Conservation (phyloP, 2,888 invertebrate genomes). For the Nymphalis c-album region DNA sequence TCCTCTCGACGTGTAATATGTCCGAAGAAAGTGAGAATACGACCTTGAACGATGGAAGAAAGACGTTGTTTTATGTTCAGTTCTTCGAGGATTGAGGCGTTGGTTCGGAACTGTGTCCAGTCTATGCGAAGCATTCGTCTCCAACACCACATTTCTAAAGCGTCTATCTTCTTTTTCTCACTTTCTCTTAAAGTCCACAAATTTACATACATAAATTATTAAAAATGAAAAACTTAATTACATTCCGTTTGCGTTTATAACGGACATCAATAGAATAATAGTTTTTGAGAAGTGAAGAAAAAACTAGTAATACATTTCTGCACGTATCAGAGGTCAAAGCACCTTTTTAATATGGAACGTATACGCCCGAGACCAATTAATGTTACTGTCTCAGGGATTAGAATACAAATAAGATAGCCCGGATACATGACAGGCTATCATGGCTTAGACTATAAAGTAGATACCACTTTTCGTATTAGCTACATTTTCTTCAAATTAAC, state of each 20-base stretch:
- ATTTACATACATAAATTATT: background rate
- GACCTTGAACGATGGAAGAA: too few relatives aligned
- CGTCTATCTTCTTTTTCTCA: too few relatives aligned
- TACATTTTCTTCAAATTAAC: background rate
- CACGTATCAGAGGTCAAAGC: constrained; percentile 65
- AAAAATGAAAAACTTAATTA: constrained; percentile 16
- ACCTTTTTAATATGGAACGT: constrained; percentile 66
- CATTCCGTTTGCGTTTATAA: constrained; percentile 24
- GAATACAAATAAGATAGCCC: constrained; percentile 57
- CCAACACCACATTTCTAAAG: too few relatives aligned
- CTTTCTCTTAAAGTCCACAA: too few relatives aligned
- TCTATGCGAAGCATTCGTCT: too few relatives aligned
- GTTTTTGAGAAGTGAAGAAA: constrained; percentile 41
- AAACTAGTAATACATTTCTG: constrained; percentile 48
- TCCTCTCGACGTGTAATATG: too few relatives aligned
- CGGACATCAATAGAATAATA: constrained; percentile 28
- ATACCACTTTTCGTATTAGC: background rate
- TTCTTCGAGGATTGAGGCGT: too few relatives aligned
- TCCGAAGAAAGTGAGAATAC: too few relatives aligned
- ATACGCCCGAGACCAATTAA: constrained; percentile 67
- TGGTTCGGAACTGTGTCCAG: too few relatives aligned
- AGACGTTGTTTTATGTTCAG: too few relatives aligned
- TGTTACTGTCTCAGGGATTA: constrained; percentile 52
- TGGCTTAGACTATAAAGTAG: background rate
- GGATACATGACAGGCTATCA: constrained; percentile 36